Evolutionary conservation across 2,113 vertebrate species (phyloP).

Genomic region (Ciconia boyciana): DNA sequence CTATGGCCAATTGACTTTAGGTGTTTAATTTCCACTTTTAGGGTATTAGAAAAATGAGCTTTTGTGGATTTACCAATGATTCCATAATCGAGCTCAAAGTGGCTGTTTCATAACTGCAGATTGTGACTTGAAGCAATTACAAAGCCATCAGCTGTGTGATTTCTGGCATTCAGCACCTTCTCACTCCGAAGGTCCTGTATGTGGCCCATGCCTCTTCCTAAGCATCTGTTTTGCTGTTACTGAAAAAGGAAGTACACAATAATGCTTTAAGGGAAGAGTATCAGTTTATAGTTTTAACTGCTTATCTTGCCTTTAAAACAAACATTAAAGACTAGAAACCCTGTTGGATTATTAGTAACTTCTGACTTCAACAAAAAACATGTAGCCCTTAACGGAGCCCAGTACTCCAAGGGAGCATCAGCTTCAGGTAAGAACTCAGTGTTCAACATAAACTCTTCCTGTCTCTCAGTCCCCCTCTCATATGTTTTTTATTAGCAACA

Average conservation of each 20-base stretch:
- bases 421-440: neutral
- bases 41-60: neutral
- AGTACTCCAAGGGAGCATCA: neutral
- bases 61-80: neutral
- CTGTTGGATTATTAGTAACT: neutral
- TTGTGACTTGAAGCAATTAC: neutral
- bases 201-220: neutral
- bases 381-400: neutral
- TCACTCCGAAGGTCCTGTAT: neutral
- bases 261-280: neutral
- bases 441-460: neutral
- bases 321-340: neutral
- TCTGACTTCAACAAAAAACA: neutral
- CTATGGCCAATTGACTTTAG: neutral
- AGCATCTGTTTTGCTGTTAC: neutral
- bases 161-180: neutral
- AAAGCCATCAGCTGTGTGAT: neutral
- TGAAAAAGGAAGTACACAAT: neutral
- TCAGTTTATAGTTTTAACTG: neutral
- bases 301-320: neutral
- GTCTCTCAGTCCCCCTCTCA: neutral
- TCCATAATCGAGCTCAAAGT: neutral
- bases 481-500: neutral
- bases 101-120: neutral
- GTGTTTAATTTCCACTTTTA: neutral